Evolutionary conservation across 2,113 vertebrate genomes (phyloP).

Genomic region (Calyptomena viridis): DNA sequence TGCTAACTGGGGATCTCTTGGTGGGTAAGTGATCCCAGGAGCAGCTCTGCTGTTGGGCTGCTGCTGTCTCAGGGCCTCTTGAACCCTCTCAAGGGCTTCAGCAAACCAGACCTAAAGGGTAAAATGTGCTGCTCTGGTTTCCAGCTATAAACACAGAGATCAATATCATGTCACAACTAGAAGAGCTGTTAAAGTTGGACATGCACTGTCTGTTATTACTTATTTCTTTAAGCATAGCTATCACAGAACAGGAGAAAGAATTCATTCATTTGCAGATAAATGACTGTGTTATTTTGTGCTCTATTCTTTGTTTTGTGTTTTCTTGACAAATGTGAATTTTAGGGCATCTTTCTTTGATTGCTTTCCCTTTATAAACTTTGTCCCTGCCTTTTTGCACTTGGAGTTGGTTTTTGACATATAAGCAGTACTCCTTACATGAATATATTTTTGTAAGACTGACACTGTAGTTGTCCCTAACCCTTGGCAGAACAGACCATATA

Average conservation of each 20-base stretch:
- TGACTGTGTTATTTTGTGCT: background rate
- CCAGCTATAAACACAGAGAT: background rate
- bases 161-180: background rate
- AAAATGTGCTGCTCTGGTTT: background rate
- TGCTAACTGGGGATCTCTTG: background rate
- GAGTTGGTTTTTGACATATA: background rate
- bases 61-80: rapidly evolving
- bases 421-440: background rate
- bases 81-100: background rate
- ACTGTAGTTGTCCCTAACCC: background rate
- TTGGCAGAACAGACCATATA: background rate
- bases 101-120: background rate
- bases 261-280: background rate
- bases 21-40: background rate
- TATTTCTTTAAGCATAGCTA: background rate
- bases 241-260: background rate
- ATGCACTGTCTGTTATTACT: background rate
- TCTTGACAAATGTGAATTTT: background rate
- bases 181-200: background rate
- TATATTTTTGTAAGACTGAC: background rate
- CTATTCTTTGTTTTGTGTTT: background rate
- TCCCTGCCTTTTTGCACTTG: background rate
- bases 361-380: background rate
- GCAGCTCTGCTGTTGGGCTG: rapidly evolving
- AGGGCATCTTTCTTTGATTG: background rate